Evolutionary conservation across 2,888 invertebrate species (phyloP), one percentile per base, ranked within the genome.

Genomic region (Melanophora roralis): DNA sequence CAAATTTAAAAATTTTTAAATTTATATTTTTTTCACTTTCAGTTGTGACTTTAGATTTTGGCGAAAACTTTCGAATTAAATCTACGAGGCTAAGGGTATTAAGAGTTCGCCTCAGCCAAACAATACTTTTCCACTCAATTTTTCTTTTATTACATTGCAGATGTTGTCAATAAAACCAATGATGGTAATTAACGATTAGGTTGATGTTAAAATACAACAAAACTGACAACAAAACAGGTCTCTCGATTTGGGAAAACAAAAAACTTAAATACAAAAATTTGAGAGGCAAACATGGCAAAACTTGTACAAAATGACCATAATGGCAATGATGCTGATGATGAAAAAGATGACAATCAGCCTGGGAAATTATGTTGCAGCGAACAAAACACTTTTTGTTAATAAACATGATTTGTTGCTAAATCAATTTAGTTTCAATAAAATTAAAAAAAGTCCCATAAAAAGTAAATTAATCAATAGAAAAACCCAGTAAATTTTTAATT

Each of bases 161-260:
- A 49, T 69, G 47, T 76, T 71, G 69, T 64, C 69, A 64, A 69
- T 76, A 71, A 64, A 76, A 76, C 19, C 71, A 71, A 71, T 71
- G 71, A 62, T 75, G 71, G 75, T 62, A 71, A 75, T 80, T 80
- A 40, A 80, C 75, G 75, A 80, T 80, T 75, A 75, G 72, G 71
- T 72, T 71, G 65, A 80, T 75, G 55, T 38, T n/a, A 47, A 73
- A 73, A 43, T 5, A 11, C 6, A 14, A 36, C 5, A 16, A 45
- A 23, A 45, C 11, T 32, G 34, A 16, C 3, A 27, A 38, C 40
- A 12, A 68, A 80, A 67, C 75, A 12, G 59, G 71, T 62, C 40
- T 79, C 62, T 12, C 40, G 64, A 67, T 67, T 79, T 60, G 38
- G 55, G 62, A 51, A 47, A 38, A n/a, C 43, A 53, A 43, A 32